These are phyloP conservation scores for Orius insidiosus DNA, from an alignment of 1,140 invertebrate species.

Conservation along the genomic window DNA sequence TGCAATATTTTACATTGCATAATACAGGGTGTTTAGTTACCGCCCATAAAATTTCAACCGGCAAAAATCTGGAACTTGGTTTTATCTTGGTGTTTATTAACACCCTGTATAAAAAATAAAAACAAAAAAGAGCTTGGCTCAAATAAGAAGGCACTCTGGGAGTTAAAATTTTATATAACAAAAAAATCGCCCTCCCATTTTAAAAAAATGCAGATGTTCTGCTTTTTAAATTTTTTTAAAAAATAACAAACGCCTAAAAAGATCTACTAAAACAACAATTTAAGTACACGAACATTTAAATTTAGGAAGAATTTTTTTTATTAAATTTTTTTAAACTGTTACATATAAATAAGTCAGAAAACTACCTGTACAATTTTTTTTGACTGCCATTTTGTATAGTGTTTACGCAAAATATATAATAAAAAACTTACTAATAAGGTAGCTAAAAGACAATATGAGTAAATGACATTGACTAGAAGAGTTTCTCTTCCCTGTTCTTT, in stretches of 20 bases:
- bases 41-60: too few species aligned
- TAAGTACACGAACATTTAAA: constrained; percentile 7
- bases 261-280: neutral
- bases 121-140: too few species aligned
- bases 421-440: constrained; percentile 6
- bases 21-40: too few species aligned
- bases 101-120: too few species aligned
- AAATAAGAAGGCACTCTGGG: constrained; percentile 2
- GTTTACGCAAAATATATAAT: constrained; percentile 13
- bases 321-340: neutral
- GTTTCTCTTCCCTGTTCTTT: neutral
- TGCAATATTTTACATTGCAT: too few species aligned
- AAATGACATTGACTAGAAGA: constrained; percentile 14
- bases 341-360: neutral
- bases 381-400: neutral
- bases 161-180: constrained; percentile 1
- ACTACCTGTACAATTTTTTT: constrained; percentile 5
- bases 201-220: neutral
- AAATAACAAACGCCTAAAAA: neutral
- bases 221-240: neutral
- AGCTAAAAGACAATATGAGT: constrained; percentile 13
- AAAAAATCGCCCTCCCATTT: neutral
- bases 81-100: too few species aligned
- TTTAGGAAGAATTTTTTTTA: constrained; percentile 4
- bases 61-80: too few species aligned